Base-by-base conservation (phyloP, 1,140 invertebrate genomes). In the Penaeus vannamei region DNA sequence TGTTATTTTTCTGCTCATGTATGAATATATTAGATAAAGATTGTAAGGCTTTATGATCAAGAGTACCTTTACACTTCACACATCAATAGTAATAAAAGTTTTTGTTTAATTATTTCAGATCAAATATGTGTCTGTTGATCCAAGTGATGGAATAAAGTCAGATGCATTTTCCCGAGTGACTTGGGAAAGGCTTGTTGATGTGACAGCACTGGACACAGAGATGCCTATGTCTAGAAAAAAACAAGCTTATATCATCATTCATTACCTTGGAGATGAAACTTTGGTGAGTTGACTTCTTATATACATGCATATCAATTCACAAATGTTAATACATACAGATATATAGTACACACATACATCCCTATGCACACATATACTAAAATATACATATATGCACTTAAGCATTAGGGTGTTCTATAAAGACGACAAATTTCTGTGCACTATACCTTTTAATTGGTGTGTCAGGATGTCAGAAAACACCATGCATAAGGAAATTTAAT, bases 181-280 rank as follows among this genome's bases (percentile, higher is more conserved):
- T 22, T 87, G 86, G 86, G 79, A 82, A 42, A 82, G 79, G 23
- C 32, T 87, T 36, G 61, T 87, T 29, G 86, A 87, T 61, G 26
- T 69, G 1, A 72, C 77, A 26, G 32, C 62, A 20, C 61, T 81
- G 17, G 53, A 66, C 10, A 22, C 61, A 22, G 79, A 87, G 61
- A 23, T 87, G 23, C 83, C 83, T 42, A 64, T 61, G 3, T 32
- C 76, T 66, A 80, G 60, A 32, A 87, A 53, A 72, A 66, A 82
- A 46, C 79, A 82, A 26, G 60, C 86, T 7, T 82, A 82, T 42
- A 46, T 87, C 42, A 87, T 87, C 42, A 82, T 87, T 20, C 86
- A 87, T 64, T 87, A 87, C 42, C 62, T 87, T 10, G 86, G 86
- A 53, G 86, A 87, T 87, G 86, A 87, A 59, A 87, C 61, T 23